Evolutionary conservation across 2,113 vertebrate genomes (phyloP).

Genomic region (Neolamprologus toae): DNA sequence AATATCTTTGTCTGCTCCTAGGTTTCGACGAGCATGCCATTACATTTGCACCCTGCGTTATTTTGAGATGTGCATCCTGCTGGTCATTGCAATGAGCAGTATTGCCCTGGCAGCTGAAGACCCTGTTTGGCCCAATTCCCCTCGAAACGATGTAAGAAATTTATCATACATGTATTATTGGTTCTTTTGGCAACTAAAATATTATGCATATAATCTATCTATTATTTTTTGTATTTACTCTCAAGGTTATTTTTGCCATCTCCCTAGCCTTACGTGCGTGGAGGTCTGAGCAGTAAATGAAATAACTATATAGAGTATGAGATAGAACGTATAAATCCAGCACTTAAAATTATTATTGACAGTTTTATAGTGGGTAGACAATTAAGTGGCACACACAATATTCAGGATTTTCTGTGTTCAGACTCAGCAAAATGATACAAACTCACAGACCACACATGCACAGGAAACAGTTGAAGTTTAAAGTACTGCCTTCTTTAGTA

Average conservation of each 20-base stretch:
- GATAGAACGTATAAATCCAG: not conserved
- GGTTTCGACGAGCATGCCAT: conserved; percentile 86
- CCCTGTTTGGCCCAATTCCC: conserved; percentile 84
- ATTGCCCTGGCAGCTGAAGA: conserved; percentile 90
- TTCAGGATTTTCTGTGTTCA: not conserved
- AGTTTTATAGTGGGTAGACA: not conserved
- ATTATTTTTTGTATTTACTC: not conserved
- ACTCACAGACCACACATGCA: not conserved
- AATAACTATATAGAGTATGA: not conserved
- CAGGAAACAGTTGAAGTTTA: not conserved
- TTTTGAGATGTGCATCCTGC: conserved; percentile 89
- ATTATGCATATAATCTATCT: not conserved
- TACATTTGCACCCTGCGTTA: conserved; percentile 86
- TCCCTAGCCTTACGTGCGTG: not conserved
- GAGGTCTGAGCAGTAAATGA: not conserved
- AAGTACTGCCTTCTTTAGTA: not conserved
- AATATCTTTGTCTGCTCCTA: conserved; percentile 32
- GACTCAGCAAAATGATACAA: not conserved
- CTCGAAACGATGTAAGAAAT: conserved; percentile 83
- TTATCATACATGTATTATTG: not conserved
- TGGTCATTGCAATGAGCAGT: conserved; percentile 93
- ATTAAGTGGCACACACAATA: not conserved
- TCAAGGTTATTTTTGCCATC: not conserved
- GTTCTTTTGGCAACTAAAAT: not conserved
- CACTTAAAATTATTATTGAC: not conserved